These are phyloP conservation scores for Chloropsis hardwickii DNA, from an alignment of 2,113 vertebrate species.

Conservation along the genomic window DNA sequence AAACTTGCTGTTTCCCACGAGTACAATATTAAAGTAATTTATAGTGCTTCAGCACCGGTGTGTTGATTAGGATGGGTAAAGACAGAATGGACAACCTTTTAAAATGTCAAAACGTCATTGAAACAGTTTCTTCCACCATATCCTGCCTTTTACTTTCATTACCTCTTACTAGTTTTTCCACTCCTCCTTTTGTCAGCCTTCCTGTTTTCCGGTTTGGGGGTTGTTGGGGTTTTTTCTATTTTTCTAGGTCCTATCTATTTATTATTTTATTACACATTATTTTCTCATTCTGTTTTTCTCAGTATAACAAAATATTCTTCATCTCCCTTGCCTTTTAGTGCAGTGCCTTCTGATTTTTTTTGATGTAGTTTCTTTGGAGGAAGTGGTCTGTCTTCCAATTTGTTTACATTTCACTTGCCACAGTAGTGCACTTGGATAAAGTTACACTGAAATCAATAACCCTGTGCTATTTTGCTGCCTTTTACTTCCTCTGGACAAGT, in stretches of 20 bases:
- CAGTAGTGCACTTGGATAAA: neutral
- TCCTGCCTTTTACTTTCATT: neutral
- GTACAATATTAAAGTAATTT: neutral
- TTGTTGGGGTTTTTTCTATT: neutral
- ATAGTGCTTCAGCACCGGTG: neutral
- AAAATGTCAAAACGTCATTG: neutral
- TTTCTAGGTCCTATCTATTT: neutral
- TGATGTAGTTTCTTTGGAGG: neutral
- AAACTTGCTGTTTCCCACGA: neutral
- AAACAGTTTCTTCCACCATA: neutral
- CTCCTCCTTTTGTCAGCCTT: neutral
- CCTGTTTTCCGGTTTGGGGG: neutral
- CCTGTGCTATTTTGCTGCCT: neutral
- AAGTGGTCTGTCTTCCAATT: neutral
- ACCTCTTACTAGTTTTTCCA: neutral
- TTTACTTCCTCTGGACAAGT: neutral
- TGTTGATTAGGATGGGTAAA: neutral
- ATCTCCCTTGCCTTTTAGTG: neutral
- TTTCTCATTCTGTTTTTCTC: neutral
- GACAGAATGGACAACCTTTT: neutral
- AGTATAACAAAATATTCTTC: neutral
- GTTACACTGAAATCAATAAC: neutral
- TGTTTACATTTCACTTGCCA: neutral
- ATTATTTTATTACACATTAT: neutral
- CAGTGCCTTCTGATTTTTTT: neutral